A percentile compares a stretch with the other conserved stretches of the same genome.
Evolutionary conservation across 2,888 invertebrate species (phyloP).

Genomic region (Glomeris marginata): DNA sequence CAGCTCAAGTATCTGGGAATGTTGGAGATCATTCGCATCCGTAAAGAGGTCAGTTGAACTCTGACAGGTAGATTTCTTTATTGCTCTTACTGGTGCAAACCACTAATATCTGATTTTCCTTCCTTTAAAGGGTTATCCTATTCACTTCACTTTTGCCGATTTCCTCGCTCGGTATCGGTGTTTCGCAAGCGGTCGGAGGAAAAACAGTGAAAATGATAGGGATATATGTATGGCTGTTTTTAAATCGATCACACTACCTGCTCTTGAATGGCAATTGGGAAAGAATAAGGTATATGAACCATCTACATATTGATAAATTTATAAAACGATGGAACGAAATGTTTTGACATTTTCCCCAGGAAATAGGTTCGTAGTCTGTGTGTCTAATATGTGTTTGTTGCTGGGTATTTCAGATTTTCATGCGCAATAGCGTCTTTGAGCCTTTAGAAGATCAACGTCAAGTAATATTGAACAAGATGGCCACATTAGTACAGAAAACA

Average conservation of each 20-base stretch:
- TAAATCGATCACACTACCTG: conserved; percentile 47
- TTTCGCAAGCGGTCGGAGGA: conserved; percentile 33
- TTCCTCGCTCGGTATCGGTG: conserved; percentile 65
- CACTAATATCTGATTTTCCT: conserved; percentile 6
- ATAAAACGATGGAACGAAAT: no score
- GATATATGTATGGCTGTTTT: conserved; percentile 34
- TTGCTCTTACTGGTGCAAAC: not conserved
- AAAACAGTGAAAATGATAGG: conserved; percentile 27
- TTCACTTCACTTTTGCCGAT: conserved; percentile 61
- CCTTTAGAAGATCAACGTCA: conserved; percentile 67
- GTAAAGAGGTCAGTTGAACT: conserved; percentile 39
- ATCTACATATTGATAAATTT: no score
- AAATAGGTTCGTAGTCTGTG: no score
- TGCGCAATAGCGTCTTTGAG: conserved; percentile 64
- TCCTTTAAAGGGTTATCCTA: conserved; percentile 58
- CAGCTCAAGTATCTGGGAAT: conserved; percentile 81
- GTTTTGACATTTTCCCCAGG: no score
- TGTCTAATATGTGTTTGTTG: not conserved
- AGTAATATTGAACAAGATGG: conserved; percentile 49
- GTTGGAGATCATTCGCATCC: conserved; percentile 80
- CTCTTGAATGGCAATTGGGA: conserved; percentile 73
- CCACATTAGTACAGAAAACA: conserved; percentile 55
- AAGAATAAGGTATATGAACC: conserved; percentile 47
- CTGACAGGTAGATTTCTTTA: not conserved
- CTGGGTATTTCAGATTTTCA: conserved; percentile 39